Evolutionary conservation across 2,888 invertebrate species (phyloP), one percentile per base, ranked within the genome.

Genomic region (Scaptomyza tumidula): DNA sequence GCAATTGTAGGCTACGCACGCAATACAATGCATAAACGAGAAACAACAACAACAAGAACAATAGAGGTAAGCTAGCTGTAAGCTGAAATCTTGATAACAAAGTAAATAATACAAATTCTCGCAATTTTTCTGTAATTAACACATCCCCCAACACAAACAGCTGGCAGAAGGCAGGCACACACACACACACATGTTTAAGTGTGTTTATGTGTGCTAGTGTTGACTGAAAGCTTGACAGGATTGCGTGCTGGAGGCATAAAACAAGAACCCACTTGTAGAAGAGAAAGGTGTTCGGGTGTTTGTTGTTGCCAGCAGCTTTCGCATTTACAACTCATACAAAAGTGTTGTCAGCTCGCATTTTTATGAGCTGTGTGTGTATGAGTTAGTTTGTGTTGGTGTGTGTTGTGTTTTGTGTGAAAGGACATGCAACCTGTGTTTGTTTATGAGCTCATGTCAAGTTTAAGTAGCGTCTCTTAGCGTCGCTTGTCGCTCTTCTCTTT

Each of bases 71-170:
- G 79, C 82, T 80, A 78, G 79, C 82, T 80, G 65, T 27, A 45
- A 63, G 63, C 66, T 63, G 45, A 63, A 66, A 84, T 84, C 84
- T 80, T 76, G 87, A 83, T 86, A 83, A 80, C 89, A 83, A 83
- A 80, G 83, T 88, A 83, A 83, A 83, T 83, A 88, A 86, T 86
- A 88, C 81, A 77, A 84, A 88, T 88, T 83, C 85, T 88, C 71
- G 78, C 85, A 84, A 88, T 88, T 83, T 83, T 88, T 88, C 85
- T 86, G 83, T 83, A 83, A 83, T 83, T 83, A 83, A 88, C 83
- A 83, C 83, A 86, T 86, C 71, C 87, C 46, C 63, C 67, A 74
- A 41, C 16, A 69, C 60, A 74, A 68, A 63, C 74, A 78, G 58
- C 78, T 55, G 73, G 77, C 78, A 69, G 57, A 63, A 54, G 74